Evolutionary conservation across 2,888 invertebrate species (phyloP).

Genomic region (Laspeyria flexula): DNA sequence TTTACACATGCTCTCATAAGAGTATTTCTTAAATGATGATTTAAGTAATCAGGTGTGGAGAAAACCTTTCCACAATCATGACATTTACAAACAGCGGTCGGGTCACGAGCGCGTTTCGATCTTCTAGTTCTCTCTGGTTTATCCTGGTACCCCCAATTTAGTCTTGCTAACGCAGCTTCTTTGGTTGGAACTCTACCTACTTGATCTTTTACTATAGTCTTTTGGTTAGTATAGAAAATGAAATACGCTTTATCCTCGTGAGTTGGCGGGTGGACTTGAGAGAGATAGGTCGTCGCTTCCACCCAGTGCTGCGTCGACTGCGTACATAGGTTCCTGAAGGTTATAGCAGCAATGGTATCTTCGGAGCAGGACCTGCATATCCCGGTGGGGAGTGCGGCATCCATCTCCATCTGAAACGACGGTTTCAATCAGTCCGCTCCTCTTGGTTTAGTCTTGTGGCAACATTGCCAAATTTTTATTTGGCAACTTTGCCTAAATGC

Average conservation of each 20-base stretch:
- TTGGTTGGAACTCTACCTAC: constrained; percentile 27
- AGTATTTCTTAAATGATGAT: constrained; percentile 63
- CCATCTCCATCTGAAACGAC: constrained; percentile 77
- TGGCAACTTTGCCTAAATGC: constrained; percentile 1
- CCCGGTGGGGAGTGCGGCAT: constrained; percentile 61
- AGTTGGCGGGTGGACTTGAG: constrained; percentile 39
- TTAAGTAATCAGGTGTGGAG: constrained; percentile 48
- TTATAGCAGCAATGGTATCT: constrained; percentile 54
- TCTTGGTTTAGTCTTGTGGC: constrained; percentile 34
- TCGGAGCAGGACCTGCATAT: constrained; percentile 65
- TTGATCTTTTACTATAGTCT: constrained; percentile 50
- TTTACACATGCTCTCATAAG: constrained; percentile 55
- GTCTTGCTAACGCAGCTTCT: constrained; percentile 42
- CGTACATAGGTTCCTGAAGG: constrained; percentile 60
- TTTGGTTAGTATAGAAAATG: constrained; percentile 52
- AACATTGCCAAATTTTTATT: constrained; percentile 28
- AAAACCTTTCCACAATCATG: constrained; percentile 63
- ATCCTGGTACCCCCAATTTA: constrained; percentile 43
- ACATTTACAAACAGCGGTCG: constrained; percentile 43
- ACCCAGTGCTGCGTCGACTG: constrained; percentile 63
- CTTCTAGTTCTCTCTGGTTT: constrained; percentile 17
- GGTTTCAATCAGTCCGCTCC: constrained; percentile 71
- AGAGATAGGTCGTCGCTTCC: constrained; percentile 47
- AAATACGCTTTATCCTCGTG: constrained; percentile 56
- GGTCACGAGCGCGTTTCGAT: constrained; percentile 9